Base-by-base conservation (phyloP, 35 echinoderm and acorn worm genomes). In the Apostichopus californicus region DNA sequence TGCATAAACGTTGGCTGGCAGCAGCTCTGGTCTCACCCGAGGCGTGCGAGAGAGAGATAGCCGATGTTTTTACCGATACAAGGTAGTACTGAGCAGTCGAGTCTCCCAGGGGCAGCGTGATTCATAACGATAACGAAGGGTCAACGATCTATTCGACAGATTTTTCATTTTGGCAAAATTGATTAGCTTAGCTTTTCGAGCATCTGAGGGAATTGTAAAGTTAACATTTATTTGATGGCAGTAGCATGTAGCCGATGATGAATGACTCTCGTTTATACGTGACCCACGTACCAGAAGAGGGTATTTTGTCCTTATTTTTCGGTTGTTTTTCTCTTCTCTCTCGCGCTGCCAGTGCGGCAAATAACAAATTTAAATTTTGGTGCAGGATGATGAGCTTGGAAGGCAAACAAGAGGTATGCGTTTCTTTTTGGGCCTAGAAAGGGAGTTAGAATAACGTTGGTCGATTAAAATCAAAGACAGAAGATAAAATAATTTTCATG, bases 121-220 rank as follows among this genome's bases (percentile, higher is more conserved):
- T 85, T 85, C 81, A 85, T 85, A 85, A 85, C 61, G 18, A 59
- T 22, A 22, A n/a, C 0, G 81, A 57, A 58, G 57, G 81, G 81
- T 85, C 55, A 85, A 85, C 58, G 81, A 85, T 85, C 81, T 85
- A 85, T 85, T 59, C 54, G 55, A 85, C 57, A 75, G 71, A 18
- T 75, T 56, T 54, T 21, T 54, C 53, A 84, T 85, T 58, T 59
- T 21, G 56, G 81, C 81, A 85, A 59, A 85, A 85, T 85, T 85
- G 81, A 85, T 85, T 85, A 85, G 81, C 81, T 85, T 58, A 46
- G 34, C 34, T 46, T 46, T 46, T 46, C 58, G 55, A 8, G 57
- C 81, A 85, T 56, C 81, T 85, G 57, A 55, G 81, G 81, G 21
- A 85, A 85, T 85, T 24, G 81, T 15, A 60, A 85, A 56, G 81